Evolutionary conservation across 2,113 vertebrate genomes (phyloP).

Genomic region (Dunckerocampus dactyliophorus): DNA sequence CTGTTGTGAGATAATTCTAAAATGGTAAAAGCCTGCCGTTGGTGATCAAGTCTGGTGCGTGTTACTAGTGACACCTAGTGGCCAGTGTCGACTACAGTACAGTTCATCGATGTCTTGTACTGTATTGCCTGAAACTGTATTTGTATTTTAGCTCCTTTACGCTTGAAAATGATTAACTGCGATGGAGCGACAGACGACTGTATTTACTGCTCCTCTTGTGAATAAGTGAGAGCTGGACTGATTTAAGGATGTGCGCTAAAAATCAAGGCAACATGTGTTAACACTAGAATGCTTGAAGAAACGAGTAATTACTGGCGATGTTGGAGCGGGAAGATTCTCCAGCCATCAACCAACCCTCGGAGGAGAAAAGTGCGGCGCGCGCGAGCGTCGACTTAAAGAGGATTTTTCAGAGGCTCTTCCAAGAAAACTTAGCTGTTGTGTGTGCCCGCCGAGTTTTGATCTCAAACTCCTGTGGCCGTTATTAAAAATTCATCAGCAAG

Average conservation of each 20-base stretch:
- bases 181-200: too few relatives aligned
- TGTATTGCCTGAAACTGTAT: not conserved
- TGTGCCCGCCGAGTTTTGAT: constrained; percentile 22
- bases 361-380: constrained; percentile 27
- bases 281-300: constrained; percentile 56
- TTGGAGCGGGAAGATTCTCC: constrained; percentile 39
- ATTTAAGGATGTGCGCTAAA: constrained; percentile 56
- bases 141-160: too few relatives aligned
- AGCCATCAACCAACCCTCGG: constrained; percentile 45
- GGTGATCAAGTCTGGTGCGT: too few relatives aligned
- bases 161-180: too few relatives aligned
- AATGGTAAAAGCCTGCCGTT: too few relatives aligned
- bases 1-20: too few relatives aligned
- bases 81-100: too few relatives aligned
- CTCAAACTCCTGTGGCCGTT: constrained; percentile 45
- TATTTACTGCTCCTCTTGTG: constrained; percentile 55
- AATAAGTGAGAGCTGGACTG: constrained; percentile 48
- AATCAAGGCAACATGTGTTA: constrained; percentile 68
- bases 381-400: constrained; percentile 12
- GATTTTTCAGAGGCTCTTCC: constrained; percentile 23
- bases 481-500: constrained; percentile 56
- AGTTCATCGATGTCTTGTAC: too few relatives aligned
- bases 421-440: constrained; percentile 21
- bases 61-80: too few relatives aligned
- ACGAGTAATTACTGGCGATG: constrained; percentile 67